Evolutionary conservation across 2,888 invertebrate species (phyloP).

Genomic region (Schizotus pectinicornis): DNA sequence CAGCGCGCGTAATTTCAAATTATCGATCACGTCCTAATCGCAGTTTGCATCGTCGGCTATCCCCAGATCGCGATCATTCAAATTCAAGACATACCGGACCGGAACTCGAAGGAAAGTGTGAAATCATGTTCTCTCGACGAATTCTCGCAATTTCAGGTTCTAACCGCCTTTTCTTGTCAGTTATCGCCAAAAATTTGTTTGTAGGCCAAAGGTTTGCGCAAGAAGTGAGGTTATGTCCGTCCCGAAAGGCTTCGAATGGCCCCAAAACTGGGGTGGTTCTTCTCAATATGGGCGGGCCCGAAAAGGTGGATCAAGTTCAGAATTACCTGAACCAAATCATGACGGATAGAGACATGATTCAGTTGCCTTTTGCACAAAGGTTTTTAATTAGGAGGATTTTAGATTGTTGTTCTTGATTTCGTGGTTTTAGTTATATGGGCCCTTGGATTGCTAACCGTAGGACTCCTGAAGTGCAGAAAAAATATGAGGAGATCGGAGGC

Average conservation of each 20-base stretch:
- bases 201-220: background rate
- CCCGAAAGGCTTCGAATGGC: background rate
- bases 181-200: too few relatives aligned
- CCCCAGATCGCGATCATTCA: too few relatives aligned
- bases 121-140: too few relatives aligned
- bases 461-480: conserved; percentile 86
- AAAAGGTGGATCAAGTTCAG: conserved; percentile 81
- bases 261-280: too few relatives aligned
- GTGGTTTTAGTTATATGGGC: conserved; percentile 69
- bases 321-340: conserved; percentile 88
- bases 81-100: too few relatives aligned
- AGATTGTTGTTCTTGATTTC: conserved; percentile 3
- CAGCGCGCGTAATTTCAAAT: too few relatives aligned
- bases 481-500: conserved; percentile 92
- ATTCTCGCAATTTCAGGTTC: too few relatives aligned
- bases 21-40: too few relatives aligned
- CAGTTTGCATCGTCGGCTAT: too few relatives aligned
- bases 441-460: conserved; percentile 89
- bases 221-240: conserved; percentile 15
- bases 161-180: too few relatives aligned
- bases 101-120: too few relatives aligned
- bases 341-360: conserved; percentile 95
- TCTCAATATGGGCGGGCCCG: conserved; percentile 97
- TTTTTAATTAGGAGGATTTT: conserved; percentile 46
- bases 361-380: conserved; percentile 83